Evolutionary conservation across 2,888 invertebrate genomes (phyloP).

Genomic region (Oligia strigilis): DNA sequence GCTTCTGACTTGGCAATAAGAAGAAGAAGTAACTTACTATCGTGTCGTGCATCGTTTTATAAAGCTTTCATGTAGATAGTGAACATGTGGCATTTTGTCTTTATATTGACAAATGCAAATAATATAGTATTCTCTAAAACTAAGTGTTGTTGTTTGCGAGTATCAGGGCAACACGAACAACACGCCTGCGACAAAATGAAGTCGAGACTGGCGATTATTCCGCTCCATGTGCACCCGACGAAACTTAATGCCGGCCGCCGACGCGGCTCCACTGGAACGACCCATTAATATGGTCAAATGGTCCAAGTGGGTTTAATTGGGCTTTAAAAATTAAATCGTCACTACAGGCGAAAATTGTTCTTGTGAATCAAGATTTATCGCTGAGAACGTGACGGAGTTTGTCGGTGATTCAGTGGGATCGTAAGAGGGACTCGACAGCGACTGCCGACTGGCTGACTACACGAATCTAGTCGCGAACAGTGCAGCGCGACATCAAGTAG

Average conservation of each 20-base stretch:
- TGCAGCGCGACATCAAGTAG: slow-evolving; percentile 66
- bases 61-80: slow-evolving; percentile 10
- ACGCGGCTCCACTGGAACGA: slow-evolving; percentile 72
- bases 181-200: slow-evolving; percentile 73
- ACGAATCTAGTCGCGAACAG: slow-evolving; percentile 36
- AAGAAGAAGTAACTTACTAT: slow-evolving; percentile 74
- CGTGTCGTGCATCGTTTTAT: slow-evolving; percentile 30
- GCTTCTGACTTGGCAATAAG: slow-evolving; percentile 77
- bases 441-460: slow-evolving; percentile 43
- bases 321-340: slow-evolving; percentile 79
- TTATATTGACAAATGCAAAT: background rate
- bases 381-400: slow-evolving; percentile 71
- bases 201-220: slow-evolving; percentile 78
- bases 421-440: slow-evolving; percentile 29
- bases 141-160: slow-evolving; percentile 29
- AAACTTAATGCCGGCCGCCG: slow-evolving; percentile 75
- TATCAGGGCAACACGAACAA: slow-evolving; percentile 44
- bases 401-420: slow-evolving; percentile 47
- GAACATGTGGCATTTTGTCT: slow-evolving; percentile 4
- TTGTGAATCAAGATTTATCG: slow-evolving; percentile 75
- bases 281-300: slow-evolving; percentile 83
- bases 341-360: slow-evolving; percentile 73
- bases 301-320: too few species aligned
- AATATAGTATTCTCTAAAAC: slow-evolving; percentile 7
- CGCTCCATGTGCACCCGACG: slow-evolving; percentile 75